Conservation (phyloP, 2,888 invertebrate species). For the Polia nebulosa region DNA sequence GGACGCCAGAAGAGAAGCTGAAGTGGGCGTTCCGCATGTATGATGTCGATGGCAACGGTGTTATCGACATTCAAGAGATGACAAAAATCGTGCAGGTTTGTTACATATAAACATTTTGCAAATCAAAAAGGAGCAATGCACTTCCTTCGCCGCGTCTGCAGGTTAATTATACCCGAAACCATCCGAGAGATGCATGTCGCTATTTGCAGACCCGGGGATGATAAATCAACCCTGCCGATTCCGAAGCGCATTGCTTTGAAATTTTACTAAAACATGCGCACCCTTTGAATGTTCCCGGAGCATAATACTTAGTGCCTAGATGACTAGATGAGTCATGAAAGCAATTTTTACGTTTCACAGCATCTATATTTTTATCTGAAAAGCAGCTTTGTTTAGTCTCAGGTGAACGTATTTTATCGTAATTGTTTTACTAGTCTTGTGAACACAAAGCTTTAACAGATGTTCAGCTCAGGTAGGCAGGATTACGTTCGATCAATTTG, state of each 20-base stretch:
- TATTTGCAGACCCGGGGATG: not conserved
- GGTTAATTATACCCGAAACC: slow-evolving; percentile 23
- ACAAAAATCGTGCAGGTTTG: slow-evolving; percentile 99
- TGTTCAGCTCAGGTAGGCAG: not conserved
- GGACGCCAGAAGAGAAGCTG: slow-evolving; percentile 99
- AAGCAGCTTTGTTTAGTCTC: slow-evolving; percentile 60
- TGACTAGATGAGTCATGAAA: slow-evolving; percentile 52
- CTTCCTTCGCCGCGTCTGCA: slow-evolving; percentile 16
- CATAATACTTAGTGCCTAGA: slow-evolving; percentile 8
- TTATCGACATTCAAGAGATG: slow-evolving; percentile 99
- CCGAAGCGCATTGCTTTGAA: slow-evolving; percentile 13
- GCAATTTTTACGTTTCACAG: slow-evolving; percentile 36
- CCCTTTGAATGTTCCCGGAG: slow-evolving; percentile 33
- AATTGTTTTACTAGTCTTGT: slow-evolving; percentile 36
- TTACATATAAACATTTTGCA: slow-evolving; percentile 22
- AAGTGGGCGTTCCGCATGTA: slow-evolving; percentile 99
- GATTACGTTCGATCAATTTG: not conserved
- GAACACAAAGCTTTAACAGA: slow-evolving; percentile 24
- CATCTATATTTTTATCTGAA: slow-evolving; percentile 57
- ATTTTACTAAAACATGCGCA: slow-evolving; percentile 15
- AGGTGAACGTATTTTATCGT: slow-evolving; percentile 33
- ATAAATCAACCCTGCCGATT: slow-evolving; percentile 11
- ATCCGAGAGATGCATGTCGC: not conserved
- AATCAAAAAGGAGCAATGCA: slow-evolving; percentile 36
- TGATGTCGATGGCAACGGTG: slow-evolving; percentile 99